Percentiles rank a stretch among this genome's conserved stretches.
phyloP scores from a whole-genome alignment of 2,888 invertebrate species.

The Lobophora halterata region DNA sequence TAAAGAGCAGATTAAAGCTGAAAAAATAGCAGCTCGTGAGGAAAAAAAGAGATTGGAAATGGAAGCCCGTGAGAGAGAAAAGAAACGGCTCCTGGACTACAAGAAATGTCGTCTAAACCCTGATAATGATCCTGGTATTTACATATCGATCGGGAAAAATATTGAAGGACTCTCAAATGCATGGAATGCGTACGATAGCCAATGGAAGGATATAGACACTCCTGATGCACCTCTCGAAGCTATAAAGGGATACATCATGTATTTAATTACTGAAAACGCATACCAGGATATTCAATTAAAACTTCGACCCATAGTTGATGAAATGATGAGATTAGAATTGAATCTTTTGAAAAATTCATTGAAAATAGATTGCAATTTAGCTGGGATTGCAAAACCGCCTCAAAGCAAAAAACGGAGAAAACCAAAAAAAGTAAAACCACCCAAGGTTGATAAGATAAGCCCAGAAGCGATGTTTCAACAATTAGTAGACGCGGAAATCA shows the following conservation, averaged over 20 bases:
- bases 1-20: constrained; percentile 72
- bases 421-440: constrained; percentile 66
- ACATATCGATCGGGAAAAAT: constrained; percentile 46
- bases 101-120: constrained; percentile 70
- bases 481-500: constrained; percentile 85
- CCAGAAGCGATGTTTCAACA: constrained; percentile 86
- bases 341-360: constrained; percentile 75
- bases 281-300: constrained; percentile 83
- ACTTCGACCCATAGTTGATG: constrained; percentile 85
- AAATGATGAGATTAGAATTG: constrained; percentile 82
- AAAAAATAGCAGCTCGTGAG: constrained; percentile 60
- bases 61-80: constrained; percentile 56
- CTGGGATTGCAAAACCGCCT: constrained; percentile 42
- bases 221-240: constrained; percentile 78
- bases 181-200: constrained; percentile 57
- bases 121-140: constrained; percentile 66
- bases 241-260: constrained; percentile 81
- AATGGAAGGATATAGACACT: constrained; percentile 62
- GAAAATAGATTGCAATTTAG: constrained; percentile 56
- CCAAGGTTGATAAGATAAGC: constrained; percentile 83
- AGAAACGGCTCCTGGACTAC: constrained; percentile 66
- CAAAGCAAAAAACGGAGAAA: constrained; percentile 58
- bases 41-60: constrained; percentile 59
- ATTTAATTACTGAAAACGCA: constrained; percentile 84
- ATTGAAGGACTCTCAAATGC: constrained; percentile 42